phyloP scores from a whole-genome alignment of 2,888 invertebrate species.

The Acanthosoma haemorrhoidale region DNA sequence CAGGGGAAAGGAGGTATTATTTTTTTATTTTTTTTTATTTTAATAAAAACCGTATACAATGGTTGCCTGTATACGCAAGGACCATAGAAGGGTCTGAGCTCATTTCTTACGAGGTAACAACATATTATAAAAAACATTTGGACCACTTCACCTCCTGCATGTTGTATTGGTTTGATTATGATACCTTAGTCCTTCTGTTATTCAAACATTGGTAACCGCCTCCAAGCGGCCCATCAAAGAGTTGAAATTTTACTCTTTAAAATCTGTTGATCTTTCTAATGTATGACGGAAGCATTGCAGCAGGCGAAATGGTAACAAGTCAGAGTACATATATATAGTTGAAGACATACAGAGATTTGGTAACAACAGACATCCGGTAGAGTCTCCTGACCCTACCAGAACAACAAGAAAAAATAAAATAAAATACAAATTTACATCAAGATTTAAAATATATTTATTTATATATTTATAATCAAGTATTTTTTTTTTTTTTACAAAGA shows the following conservation, averaged over 20 bases:
- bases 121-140: conserved; percentile 18
- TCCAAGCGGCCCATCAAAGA: too few species aligned
- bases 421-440: conserved; percentile 28
- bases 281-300: neutral
- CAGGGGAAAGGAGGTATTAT: conserved; percentile 23
- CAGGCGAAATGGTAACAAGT: conserved; percentile 5
- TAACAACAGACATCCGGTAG: conserved; percentile 23
- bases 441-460: conserved; percentile 28
- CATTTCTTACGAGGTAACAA: conserved; percentile 27
- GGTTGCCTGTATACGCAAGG: conserved; percentile 29
- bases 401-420: conserved; percentile 25
- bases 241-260: too few species aligned
- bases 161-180: neutral
- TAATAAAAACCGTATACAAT: conserved; percentile 28
- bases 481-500: conserved; percentile 23
- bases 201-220: neutral
- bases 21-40: conserved; percentile 14
- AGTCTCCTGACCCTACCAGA: neutral
- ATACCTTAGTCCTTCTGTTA: neutral
- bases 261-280: too few species aligned
- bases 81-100: conserved; percentile 24
- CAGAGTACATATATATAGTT: conserved; percentile 24
- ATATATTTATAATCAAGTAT: conserved; percentile 22
- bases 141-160: conserved; percentile 26
- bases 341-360: conserved; percentile 27